Conservation (phyloP, 2,797 vertebrate species). For the Merluccius polli region DNA sequence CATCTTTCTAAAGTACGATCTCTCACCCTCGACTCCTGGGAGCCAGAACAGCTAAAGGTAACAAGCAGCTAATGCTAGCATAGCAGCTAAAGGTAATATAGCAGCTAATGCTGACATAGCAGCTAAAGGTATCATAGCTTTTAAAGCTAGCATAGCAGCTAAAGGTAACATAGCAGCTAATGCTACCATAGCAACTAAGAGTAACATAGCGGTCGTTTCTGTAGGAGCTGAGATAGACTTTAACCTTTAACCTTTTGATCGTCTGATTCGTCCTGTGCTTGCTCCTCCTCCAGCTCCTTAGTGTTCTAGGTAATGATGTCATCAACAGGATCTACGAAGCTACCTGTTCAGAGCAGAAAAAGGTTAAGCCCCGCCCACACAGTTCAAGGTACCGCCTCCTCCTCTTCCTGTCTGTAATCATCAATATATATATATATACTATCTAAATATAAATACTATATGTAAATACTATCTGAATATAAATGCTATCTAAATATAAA, state of each 20-base stretch:
- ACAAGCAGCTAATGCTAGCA: neutral
- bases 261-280: neutral
- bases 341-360: conserved; percentile 39
- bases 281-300: conserved; percentile 61
- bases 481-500: too few relatives aligned
- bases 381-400: conserved; percentile 36
- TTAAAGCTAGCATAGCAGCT: neutral
- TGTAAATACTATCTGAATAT: too few relatives aligned
- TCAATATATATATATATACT: neutral
- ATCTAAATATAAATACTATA: too few relatives aligned
- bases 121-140: neutral
- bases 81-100: neutral
- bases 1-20: conserved; percentile 77
- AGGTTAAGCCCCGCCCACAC: conserved; percentile 54
- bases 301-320: conserved; percentile 67
- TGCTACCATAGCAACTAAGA: too few relatives aligned
- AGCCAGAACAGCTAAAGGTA: conserved; percentile 76
- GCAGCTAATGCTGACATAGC: neutral
- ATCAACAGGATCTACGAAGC: conserved; percentile 72
- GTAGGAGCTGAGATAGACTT: too few relatives aligned
- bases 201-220: too few relatives aligned
- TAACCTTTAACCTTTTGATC: neutral
- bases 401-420: neutral
- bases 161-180: neutral
- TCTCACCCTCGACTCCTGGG: conserved; percentile 78